phyloP scores from a whole-genome alignment of 53 echinoderm and acorn worm species.

The Arbacia lixula region DNA sequence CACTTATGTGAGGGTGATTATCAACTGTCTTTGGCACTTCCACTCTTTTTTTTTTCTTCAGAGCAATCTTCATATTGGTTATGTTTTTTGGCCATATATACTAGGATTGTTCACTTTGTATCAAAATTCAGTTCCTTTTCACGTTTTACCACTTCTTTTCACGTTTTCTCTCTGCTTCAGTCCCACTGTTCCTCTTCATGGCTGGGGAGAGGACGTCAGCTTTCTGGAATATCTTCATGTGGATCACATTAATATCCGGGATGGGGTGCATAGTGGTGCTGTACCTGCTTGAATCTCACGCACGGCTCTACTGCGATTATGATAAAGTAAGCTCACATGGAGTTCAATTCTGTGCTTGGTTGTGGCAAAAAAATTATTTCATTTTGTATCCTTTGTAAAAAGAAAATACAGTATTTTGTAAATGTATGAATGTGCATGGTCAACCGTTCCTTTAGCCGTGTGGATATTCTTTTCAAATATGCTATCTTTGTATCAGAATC shows the following conservation, averaged over 20 bases:
- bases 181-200: constrained; percentile 74
- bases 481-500: no score
- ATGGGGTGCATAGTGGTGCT: constrained; percentile 83
- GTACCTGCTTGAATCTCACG: constrained; percentile 88
- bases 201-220: constrained; percentile 73
- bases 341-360: background rate
- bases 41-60: no score
- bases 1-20: no score
- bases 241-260: constrained; percentile 86
- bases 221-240: constrained; percentile 85
- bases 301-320: constrained; percentile 74
- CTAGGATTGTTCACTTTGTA: no score
- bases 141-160: background rate
- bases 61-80: no score
- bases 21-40: background rate
- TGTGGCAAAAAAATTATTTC: background rate
- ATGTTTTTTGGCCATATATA: no score
- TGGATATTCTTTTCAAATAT: background rate
- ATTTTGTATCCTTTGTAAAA: no score
- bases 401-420: background rate
- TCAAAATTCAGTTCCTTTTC: background rate
- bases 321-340: constrained; percentile 23
- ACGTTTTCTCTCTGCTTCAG: constrained; percentile 1
- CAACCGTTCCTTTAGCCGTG: background rate
- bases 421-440: background rate